These are phyloP conservation scores for Aphaenogaster ashmeadi DNA, from an alignment of 1,140 invertebrate species.

Conservation along the genomic window DNA sequence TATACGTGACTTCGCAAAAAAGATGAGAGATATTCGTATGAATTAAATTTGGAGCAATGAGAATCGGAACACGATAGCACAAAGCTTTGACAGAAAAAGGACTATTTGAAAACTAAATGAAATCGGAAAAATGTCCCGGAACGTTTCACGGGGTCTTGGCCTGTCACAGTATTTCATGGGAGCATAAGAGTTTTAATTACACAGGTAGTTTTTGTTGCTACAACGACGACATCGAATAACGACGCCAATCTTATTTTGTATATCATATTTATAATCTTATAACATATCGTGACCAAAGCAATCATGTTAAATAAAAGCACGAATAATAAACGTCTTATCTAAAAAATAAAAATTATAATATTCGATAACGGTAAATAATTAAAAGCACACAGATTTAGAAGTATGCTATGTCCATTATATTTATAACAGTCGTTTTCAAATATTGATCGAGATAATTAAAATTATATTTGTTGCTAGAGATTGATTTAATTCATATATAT, in stretches of 20 bases:
- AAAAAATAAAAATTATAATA: conserved; percentile 9
- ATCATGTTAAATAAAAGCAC: not conserved
- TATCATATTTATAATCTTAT: not conserved
- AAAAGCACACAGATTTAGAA: conserved; percentile 11
- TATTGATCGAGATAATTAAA: not conserved
- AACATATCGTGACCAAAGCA: too few relatives aligned
- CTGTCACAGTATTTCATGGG: not conserved
- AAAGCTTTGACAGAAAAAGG: conserved; percentile 16
- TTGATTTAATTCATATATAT: not conserved
- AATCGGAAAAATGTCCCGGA: conserved; percentile 22
- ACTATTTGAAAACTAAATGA: conserved; percentile 43
- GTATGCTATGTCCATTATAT: not conserved
- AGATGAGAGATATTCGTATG: conserved; percentile 2
- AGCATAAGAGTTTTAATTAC: conserved; percentile 26
- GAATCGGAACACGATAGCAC: not conserved
- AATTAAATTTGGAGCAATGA: conserved; percentile 29
- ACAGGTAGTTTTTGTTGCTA: not conserved
- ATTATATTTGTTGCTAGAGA: not conserved
- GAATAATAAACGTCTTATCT: not conserved
- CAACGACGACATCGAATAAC: too few relatives aligned
- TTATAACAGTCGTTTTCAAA: not conserved
- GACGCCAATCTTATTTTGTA: not conserved
- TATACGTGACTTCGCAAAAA: not conserved
- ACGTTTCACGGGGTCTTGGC: not conserved
- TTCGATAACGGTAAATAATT: not conserved